phyloP scores from a whole-genome alignment of 1,140 invertebrate species.

The Mizuhopecten yessoensis region DNA sequence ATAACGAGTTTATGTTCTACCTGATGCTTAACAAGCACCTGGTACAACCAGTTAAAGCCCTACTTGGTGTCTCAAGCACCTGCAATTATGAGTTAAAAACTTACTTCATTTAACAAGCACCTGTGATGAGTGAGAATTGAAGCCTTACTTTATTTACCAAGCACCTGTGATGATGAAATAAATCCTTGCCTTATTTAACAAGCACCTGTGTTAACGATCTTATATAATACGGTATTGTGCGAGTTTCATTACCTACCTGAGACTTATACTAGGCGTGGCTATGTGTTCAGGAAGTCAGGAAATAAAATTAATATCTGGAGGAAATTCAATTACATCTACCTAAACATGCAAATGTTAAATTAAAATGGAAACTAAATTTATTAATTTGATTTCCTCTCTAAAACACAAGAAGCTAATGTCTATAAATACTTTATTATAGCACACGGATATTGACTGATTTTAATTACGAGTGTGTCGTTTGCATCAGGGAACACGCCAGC shows the following conservation, averaged over 20 bases:
- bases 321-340: background rate
- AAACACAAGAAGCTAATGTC: no score
- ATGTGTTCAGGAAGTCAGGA: background rate
- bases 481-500: no score
- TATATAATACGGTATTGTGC: background rate
- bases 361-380: background rate
- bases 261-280: slow-evolving; percentile 22
- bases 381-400: background rate
- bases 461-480: no score
- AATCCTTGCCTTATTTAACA: background rate
- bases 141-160: background rate
- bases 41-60: no score
- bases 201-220: background rate
- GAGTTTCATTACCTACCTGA: background rate
- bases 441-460: no score
- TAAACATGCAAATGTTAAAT: background rate
- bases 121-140: no score
- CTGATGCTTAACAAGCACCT: no score
- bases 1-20: no score
- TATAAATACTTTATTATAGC: no score
- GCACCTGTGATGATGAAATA: background rate
- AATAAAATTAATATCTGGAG: background rate
- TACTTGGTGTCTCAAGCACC: no score
- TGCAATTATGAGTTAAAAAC: no score
- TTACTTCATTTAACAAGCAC: no score